A percentile compares a stretch with the other conserved stretches of the same genome.
Conservation (phyloP, 2,113 vertebrate genomes). For the Elgaria multicarinata region DNA sequence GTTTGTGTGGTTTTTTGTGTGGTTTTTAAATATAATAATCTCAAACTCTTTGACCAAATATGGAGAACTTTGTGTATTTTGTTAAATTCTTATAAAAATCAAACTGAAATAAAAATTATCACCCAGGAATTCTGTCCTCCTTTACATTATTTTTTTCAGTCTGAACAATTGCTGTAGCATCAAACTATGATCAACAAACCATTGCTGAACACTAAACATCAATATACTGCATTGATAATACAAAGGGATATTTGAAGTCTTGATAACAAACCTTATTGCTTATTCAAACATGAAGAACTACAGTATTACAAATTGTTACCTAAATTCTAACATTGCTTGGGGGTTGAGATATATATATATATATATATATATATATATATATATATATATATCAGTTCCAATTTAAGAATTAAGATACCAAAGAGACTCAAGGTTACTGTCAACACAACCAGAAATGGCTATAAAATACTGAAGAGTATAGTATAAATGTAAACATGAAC, state of each 20-base stretch:
- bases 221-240: background rate
- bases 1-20: no score
- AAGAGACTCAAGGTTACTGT: slow-evolving; percentile 35
- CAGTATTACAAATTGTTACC: background rate
- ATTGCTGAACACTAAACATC: background rate
- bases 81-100: no score
- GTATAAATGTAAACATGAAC: slow-evolving; percentile 66
- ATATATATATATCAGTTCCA: background rate
- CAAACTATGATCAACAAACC: no score
- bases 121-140: background rate
- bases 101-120: no score
- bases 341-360: no score
- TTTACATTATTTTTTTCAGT: background rate
- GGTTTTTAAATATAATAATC: no score
- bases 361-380: no score
- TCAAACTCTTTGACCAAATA: no score
- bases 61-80: no score
- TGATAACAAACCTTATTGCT: background rate
- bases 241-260: background rate
- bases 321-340: background rate
- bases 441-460: slow-evolving; percentile 32
- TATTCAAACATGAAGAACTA: background rate
- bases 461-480: slow-evolving; percentile 65
- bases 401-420: background rate
- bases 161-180: no score